These are phyloP conservation scores for Atta cephalotes DNA, from an alignment of 1,140 invertebrate genomes.

Conservation along the genomic window DNA sequence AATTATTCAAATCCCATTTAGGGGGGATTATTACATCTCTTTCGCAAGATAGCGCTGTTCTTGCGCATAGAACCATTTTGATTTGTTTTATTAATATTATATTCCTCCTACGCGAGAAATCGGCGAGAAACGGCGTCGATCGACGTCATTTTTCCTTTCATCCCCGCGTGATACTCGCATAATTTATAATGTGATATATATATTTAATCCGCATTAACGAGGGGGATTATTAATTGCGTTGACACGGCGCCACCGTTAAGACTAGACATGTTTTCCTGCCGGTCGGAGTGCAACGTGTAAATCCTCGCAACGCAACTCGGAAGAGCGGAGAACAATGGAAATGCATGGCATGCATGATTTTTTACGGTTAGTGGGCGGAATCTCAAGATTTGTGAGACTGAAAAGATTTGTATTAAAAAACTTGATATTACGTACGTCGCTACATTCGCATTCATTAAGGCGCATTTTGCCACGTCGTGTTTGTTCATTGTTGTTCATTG, in stretches of 20 bases:
- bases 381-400: conserved; percentile 44
- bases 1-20: conserved; percentile 72
- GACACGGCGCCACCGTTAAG: conserved; percentile 7
- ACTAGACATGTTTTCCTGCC: conserved; percentile 17
- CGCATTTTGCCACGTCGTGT: background rate
- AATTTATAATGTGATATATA: conserved; percentile 53
- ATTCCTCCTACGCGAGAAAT: background rate
- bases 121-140: background rate
- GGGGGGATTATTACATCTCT: conserved; percentile 47
- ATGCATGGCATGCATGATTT: conserved; percentile 59
- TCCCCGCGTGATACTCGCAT: background rate
- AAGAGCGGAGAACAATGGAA: conserved; percentile 40
- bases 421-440: conserved; percentile 37
- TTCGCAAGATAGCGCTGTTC: conserved; percentile 5
- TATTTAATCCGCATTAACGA: conserved; percentile 56
- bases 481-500: background rate
- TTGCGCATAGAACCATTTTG: background rate
- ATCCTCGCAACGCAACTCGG: background rate
- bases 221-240: conserved; percentile 46
- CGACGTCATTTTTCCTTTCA: background rate
- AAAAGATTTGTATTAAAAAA: conserved; percentile 43
- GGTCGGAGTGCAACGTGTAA: conserved; percentile 9
- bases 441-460: conserved; percentile 13
- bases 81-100: conserved; percentile 20
- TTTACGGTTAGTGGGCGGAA: conserved; percentile 18